A percentile compares a stretch with the other conserved stretches of the same genome.
phyloP scores from a whole-genome alignment of 35 echinoderm and acorn worm genomes.

The Acanthaster planci region DNA sequence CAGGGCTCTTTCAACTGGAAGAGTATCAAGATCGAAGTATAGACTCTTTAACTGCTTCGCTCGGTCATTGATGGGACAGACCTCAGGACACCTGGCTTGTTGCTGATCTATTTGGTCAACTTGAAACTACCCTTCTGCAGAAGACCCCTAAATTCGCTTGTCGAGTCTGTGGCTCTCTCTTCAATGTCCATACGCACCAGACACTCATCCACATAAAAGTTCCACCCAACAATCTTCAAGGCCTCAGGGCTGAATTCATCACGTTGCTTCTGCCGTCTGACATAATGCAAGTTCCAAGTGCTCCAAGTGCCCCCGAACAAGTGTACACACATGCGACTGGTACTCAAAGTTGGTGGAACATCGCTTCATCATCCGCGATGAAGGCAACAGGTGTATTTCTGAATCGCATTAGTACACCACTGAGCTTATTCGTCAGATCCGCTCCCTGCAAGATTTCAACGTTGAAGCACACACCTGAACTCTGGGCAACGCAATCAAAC shows the following conservation, averaged over 20 bases:
- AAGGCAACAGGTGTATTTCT: slow-evolving; percentile 51
- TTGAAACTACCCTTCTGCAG: no score
- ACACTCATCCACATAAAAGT: no score
- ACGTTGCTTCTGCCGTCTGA: slow-evolving; percentile 28
- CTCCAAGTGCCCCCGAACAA: slow-evolving; percentile 70
- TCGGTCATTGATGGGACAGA: no score
- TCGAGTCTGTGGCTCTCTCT: no score
- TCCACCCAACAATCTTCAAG: neutral
- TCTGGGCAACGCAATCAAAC: slow-evolving; percentile 52
- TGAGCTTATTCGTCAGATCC: slow-evolving; percentile 54
- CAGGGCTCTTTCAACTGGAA: no score
- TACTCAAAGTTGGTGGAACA: slow-evolving; percentile 70
- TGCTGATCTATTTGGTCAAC: no score
- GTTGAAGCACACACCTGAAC: slow-evolving; percentile 50
- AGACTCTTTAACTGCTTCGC: no score
- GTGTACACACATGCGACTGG: slow-evolving; percentile 26
- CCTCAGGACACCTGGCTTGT: no score
- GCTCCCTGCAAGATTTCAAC: slow-evolving; percentile 46
- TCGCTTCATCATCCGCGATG: slow-evolving; percentile 45
- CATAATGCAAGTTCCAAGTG: slow-evolving; percentile 25
- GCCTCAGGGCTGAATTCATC: slow-evolving; percentile 39
- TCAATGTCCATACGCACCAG: no score
- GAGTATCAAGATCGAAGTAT: no score
- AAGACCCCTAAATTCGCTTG: no score
- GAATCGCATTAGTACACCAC: slow-evolving; percentile 62